A percentile compares a stretch with the other conserved stretches of the same genome.
These are phyloP conservation scores for Galemys pyrenaicus DNA, from an alignment of 2,113 vertebrate species.

Conservation along the genomic window DNA sequence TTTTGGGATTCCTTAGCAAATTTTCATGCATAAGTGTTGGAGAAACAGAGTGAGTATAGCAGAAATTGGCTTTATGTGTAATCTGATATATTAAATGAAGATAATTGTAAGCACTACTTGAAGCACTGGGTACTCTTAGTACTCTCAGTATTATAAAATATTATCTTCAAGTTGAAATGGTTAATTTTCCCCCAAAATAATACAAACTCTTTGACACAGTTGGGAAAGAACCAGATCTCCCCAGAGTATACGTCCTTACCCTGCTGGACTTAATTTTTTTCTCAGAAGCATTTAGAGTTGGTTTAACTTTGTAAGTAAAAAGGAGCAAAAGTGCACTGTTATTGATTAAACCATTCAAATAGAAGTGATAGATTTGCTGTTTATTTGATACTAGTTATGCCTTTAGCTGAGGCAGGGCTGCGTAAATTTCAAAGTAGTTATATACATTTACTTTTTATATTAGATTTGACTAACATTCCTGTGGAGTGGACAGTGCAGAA, in stretches of 20 bases:
- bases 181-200: neutral
- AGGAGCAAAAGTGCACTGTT: neutral
- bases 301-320: constrained; percentile 10
- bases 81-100: neutral
- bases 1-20: neutral
- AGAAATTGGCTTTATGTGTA: neutral
- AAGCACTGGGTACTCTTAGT: neutral
- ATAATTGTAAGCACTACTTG: neutral
- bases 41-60: neutral
- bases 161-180: neutral
- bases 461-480: constrained; percentile 4
- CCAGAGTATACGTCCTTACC: neutral
- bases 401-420: neutral
- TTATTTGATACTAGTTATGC: neutral
- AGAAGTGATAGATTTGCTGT: neutral
- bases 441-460: neutral
- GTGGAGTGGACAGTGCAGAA: neutral
- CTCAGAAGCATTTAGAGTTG: constrained; percentile 27
- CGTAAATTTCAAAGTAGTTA: neutral
- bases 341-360: constrained; percentile 6
- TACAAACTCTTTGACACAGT: neutral
- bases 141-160: neutral
- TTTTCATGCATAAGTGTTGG: neutral
- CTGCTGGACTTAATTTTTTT: constrained; percentile 29
- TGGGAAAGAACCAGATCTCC: neutral